phyloP scores from a whole-genome alignment of 1,140 invertebrate genomes.

The Apis dorsata region DNA sequence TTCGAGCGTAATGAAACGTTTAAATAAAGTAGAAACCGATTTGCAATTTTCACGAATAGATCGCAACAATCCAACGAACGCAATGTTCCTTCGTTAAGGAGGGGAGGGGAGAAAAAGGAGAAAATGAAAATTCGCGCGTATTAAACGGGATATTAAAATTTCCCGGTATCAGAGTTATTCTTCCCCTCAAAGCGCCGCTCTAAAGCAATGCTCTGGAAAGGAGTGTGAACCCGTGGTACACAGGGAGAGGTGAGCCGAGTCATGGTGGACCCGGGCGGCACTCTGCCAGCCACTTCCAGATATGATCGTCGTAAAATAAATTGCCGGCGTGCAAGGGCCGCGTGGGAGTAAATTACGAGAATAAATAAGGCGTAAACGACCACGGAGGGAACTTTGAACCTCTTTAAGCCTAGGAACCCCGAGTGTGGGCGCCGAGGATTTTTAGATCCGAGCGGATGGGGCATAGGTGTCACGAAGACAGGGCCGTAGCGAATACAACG shows the following conservation, averaged over 20 bases:
- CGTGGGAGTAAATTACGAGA: slow-evolving; percentile 76
- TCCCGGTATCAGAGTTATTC: not conserved
- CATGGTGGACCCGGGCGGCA: slow-evolving; percentile 51
- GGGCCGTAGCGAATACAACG: slow-evolving; percentile 40
- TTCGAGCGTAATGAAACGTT: too few relatives aligned
- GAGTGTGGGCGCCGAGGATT: slow-evolving; percentile 68
- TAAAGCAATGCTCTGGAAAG: slow-evolving; percentile 24
- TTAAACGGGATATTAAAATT: slow-evolving; percentile 6
- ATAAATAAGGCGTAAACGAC: slow-evolving; percentile 76
- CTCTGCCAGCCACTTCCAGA: slow-evolving; percentile 69
- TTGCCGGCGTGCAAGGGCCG: slow-evolving; percentile 63
- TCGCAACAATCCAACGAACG: not conserved
- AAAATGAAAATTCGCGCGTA: not conserved
- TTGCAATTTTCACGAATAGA: not conserved
- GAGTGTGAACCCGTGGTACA: slow-evolving; percentile 46
- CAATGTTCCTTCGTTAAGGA: not conserved
- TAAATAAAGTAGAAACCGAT: too few relatives aligned
- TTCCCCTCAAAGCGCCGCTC: slow-evolving; percentile 10
- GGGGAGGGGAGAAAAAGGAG: not conserved
- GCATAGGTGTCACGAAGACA: slow-evolving; percentile 53
- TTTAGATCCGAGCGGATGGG: slow-evolving; percentile 55
- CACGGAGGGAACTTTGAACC: slow-evolving; percentile 69
- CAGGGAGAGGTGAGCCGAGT: slow-evolving; percentile 28
- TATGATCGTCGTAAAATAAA: slow-evolving; percentile 74
- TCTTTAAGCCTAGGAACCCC: slow-evolving; percentile 67